phyloP scores from a whole-genome alignment of 2,113 vertebrate species.

The Heteronetta atricapilla region DNA sequence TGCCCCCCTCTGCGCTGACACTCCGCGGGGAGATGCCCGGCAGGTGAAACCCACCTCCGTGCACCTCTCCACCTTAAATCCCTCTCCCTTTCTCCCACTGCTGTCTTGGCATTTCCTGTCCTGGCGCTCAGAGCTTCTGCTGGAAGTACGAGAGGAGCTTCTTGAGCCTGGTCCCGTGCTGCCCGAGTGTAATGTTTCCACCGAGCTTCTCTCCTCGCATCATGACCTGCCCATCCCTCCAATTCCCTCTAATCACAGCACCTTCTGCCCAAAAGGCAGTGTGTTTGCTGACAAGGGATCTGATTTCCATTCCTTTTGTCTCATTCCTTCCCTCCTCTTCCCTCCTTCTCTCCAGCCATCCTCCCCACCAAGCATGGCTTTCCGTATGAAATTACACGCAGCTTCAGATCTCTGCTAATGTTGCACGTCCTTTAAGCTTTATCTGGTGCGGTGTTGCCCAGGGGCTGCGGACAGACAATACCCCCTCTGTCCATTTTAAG shows the following conservation, averaged over 20 bases:
- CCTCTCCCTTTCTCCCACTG: neutral
- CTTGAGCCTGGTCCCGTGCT: neutral
- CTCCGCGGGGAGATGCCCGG: neutral
- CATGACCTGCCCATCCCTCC: neutral
- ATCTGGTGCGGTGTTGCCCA: neutral
- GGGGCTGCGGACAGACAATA: neutral
- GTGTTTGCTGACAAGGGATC: neutral
- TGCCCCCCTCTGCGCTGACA: neutral
- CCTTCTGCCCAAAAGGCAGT: neutral
- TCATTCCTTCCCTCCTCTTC: neutral
- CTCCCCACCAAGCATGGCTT: neutral
- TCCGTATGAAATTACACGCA: neutral
- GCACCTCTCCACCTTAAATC: neutral
- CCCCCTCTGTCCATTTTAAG: neutral
- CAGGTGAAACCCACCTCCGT: neutral
- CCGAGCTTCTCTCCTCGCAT: neutral
- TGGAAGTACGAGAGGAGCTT: neutral
- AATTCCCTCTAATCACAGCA: neutral
- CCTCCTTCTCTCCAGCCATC: neutral
- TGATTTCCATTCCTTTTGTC: slow-evolving; percentile 19
- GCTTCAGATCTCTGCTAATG: neutral
- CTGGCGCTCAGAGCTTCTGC: neutral
- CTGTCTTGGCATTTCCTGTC: neutral
- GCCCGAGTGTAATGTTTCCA: neutral
- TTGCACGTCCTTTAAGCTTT: neutral